A percentile compares a stretch with the other conserved stretches of the same genome.
Evolutionary conservation across 2,797 vertebrate species (phyloP).

Genomic region (Sebastes matsubarae): DNA sequence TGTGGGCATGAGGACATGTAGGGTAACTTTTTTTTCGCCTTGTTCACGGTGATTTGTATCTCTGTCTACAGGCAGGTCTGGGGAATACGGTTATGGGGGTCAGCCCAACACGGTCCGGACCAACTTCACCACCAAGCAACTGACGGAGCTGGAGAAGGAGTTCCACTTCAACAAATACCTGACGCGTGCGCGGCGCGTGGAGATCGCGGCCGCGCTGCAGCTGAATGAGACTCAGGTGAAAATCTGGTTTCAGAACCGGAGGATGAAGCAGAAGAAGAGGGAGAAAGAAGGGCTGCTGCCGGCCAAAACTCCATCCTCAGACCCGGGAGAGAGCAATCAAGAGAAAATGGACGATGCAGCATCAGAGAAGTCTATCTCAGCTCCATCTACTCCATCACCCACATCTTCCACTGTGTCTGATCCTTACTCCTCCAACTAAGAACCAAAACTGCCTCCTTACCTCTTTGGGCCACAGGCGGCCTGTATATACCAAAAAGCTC

Average conservation of each 20-base stretch:
- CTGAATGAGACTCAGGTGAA: constrained; percentile 99
- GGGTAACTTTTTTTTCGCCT: neutral
- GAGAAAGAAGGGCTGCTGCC: constrained; percentile 94
- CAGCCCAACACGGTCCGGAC: constrained; percentile 95
- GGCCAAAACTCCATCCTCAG: constrained; percentile 79
- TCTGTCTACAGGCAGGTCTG: constrained; percentile 87
- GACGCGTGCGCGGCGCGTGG: constrained; percentile 93
- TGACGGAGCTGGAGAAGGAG: constrained; percentile 98
- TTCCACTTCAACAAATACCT: constrained; percentile 99
- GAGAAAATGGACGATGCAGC: constrained; percentile 89
- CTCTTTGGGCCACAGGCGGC: constrained; percentile 21
- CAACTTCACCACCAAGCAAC: constrained; percentile 98
- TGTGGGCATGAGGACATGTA: neutral
- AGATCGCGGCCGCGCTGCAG: constrained; percentile 95
- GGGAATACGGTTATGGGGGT: constrained; percentile 93
- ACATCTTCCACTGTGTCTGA: constrained; percentile 86
- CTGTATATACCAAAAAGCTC: constrained; percentile 43
- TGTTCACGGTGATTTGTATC: constrained; percentile 4
- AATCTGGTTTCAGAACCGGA: constrained; percentile 98
- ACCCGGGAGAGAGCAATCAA: constrained; percentile 80
- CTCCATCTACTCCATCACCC: constrained; percentile 90
- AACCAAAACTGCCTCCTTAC: constrained; percentile 13
- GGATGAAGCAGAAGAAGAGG: constrained; percentile 99
- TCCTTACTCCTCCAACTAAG: constrained; percentile 80
- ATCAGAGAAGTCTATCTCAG: constrained; percentile 92